Base-by-base conservation (phyloP, 1,140 invertebrate species). In the Leptonema lineaticorne region DNA sequence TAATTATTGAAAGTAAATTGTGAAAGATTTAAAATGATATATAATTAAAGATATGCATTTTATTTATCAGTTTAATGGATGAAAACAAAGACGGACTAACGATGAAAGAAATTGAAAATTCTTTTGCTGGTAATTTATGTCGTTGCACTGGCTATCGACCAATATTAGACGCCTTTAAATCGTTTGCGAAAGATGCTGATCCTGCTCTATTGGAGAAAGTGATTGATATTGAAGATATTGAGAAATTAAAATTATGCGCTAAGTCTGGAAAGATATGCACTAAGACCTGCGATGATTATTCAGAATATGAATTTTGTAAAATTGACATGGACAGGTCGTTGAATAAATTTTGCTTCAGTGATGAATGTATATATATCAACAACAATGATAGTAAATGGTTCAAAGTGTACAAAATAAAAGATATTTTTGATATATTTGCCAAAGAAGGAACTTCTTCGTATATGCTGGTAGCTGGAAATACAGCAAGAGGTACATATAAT, bases 81-180 rank as follows among this genome's bases (percentile, higher is more conserved):
- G 74, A 69, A 20, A 76, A 72, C 67, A 81, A 79, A 22, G 77
- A 75, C 1, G 77, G 83, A 20, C 75, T 89, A 6, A 89, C 84
- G 0, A 88, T 88, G 85, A 77, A 83, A 29, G 85, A 91, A 73
- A 82, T 93, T 9, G 91, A 93, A 76, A 88, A 92, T 74, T 86
- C 88, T 0, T 89, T 93, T 75, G 90, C 89, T 1, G 87, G 93
- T 57, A 94, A 94, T 74, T 86, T 95, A 20, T 95, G 93, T 69
- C 85, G 93, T 53, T 95, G 93, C 76, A 95, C 93, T 0, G 93
- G 93, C 0, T 95, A 94, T 73, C 81, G 93, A 65, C 88, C 93
- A 1, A 95, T 95, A 74, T 80, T 93, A 30, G 90, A 93, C 70
- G 86, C 91, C 24, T 93, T 93, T 75, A 93, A 93, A 78, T 86